Evolutionary conservation across 2,888 invertebrate genomes (phyloP).

Genomic region (Geotrupes spiniger): DNA sequence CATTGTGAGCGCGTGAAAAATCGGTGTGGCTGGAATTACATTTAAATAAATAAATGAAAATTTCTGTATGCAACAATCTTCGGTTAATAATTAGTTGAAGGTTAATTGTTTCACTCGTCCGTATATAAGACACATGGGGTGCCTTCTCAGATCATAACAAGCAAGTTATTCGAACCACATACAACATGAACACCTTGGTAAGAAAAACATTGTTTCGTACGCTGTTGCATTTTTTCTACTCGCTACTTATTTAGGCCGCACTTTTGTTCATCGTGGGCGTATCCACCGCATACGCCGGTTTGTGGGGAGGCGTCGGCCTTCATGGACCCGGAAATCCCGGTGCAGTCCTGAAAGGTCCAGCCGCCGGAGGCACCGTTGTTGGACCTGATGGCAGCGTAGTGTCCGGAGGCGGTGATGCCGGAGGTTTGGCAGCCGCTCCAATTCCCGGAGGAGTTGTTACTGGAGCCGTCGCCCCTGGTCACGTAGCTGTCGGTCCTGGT

Average conservation of each 20-base stretch:
- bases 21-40: slow-evolving; percentile 18
- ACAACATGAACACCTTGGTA: slow-evolving; percentile 19
- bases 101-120: slow-evolving; percentile 11
- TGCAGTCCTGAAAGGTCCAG: slow-evolving; percentile 15
- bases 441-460: slow-evolving; percentile 41
- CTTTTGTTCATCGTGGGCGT: slow-evolving; percentile 16
- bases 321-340: slow-evolving; percentile 20
- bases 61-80: slow-evolving; percentile 14
- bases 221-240: not conserved
- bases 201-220: not conserved
- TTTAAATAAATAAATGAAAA: slow-evolving; percentile 24
- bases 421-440: slow-evolving; percentile 46
- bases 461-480: slow-evolving; percentile 40
- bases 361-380: slow-evolving; percentile 21
- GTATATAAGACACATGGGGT: slow-evolving; percentile 20
- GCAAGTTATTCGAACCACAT: slow-evolving; percentile 8
- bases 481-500: slow-evolving; percentile 27
- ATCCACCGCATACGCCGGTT: slow-evolving; percentile 15
- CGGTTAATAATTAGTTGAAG: slow-evolving; percentile 14
- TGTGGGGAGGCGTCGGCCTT: slow-evolving; percentile 13
- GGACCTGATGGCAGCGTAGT: slow-evolving; percentile 50
- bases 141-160: slow-evolving; percentile 12
- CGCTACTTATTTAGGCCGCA: slow-evolving; percentile 8
- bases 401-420: slow-evolving; percentile 49
- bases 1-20: slow-evolving; percentile 2